These are phyloP conservation scores for Philopotamus ludificatus DNA, from an alignment of 1,140 invertebrate species.

Conservation along the genomic window DNA sequence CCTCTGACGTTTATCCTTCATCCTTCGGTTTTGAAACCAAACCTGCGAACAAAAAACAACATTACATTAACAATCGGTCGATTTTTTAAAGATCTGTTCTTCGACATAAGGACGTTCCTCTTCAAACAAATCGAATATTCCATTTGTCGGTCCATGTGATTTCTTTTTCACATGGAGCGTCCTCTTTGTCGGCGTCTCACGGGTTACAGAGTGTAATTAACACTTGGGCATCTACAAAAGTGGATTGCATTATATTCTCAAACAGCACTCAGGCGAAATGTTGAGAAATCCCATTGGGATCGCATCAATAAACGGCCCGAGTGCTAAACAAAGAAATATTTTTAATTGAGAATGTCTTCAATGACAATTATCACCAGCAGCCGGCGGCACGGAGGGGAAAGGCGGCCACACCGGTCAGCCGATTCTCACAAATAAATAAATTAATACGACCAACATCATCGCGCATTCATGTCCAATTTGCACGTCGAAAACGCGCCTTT, in stretches of 20 bases:
- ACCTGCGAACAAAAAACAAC: conserved; percentile 66
- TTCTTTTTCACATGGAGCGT: conserved; percentile 12
- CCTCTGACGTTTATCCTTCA: conserved; percentile 96
- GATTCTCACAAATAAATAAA: too few species aligned
- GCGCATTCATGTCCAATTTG: too few species aligned
- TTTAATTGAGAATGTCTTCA: conserved; percentile 22
- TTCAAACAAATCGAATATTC: too few species aligned
- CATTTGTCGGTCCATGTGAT: too few species aligned
- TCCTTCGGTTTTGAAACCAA: conserved; percentile 99
- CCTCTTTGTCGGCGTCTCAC: conserved; percentile 15
- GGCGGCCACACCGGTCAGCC: neutral
- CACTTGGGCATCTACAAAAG: conserved; percentile 8
- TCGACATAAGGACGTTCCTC: too few species aligned
- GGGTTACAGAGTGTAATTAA: conserved; percentile 12
- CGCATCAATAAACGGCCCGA: conserved; percentile 13
- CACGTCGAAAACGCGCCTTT: too few species aligned
- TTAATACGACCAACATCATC: too few species aligned
- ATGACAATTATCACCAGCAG: conserved; percentile 17
- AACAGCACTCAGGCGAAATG: conserved; percentile 15
- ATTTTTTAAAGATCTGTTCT: neutral
- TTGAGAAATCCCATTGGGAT: conserved; percentile 10
- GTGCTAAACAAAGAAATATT: conserved; percentile 15
- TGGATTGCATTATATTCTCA: conserved; percentile 22
- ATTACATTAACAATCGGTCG: neutral
- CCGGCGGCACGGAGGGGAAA: neutral